These are phyloP conservation scores for Amblyopsis rosae DNA, from an alignment of 2,113 vertebrate species.

Conservation along the genomic window DNA sequence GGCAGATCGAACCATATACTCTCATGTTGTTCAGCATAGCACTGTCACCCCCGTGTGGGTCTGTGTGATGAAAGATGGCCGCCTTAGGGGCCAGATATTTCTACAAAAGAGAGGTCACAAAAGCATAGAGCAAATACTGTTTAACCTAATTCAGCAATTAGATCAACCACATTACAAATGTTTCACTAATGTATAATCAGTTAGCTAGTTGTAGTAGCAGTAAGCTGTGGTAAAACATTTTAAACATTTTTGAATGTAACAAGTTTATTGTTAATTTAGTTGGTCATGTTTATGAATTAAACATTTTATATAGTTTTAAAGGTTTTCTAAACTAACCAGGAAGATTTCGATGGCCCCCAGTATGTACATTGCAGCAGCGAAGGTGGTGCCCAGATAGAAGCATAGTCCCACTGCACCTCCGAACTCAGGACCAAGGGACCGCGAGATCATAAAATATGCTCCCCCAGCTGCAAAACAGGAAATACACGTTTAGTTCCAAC, in stretches of 20 bases:
- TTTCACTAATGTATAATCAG: too few relatives aligned
- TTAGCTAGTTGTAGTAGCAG: too few relatives aligned
- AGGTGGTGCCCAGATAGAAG: slow-evolving; percentile 97
- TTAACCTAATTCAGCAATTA: too few relatives aligned
- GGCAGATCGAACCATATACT: slow-evolving; percentile 92
- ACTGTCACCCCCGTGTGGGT: slow-evolving; percentile 79
- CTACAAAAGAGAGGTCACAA: slow-evolving; percentile 67
- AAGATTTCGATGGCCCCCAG: slow-evolving; percentile 96
- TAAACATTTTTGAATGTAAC: too few relatives aligned
- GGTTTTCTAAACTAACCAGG: slow-evolving; percentile 80
- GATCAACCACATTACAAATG: too few relatives aligned
- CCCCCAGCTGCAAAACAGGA: slow-evolving; percentile 84
- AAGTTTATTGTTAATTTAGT: too few relatives aligned
- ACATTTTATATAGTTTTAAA: not conserved
- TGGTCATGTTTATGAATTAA: too few relatives aligned
- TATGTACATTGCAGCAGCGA: slow-evolving; percentile 98
- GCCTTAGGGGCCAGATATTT: slow-evolving; percentile 93
- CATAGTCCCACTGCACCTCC: slow-evolving; percentile 96
- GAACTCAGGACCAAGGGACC: slow-evolving; percentile 95
- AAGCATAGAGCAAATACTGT: too few relatives aligned
- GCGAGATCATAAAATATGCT: slow-evolving; percentile 98
- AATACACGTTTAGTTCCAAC: not conserved
- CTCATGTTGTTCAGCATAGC: slow-evolving; percentile 96
- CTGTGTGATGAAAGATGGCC: slow-evolving; percentile 86
- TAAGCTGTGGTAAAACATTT: too few relatives aligned